Conservation (phyloP, 2,888 invertebrate species). For the Sussaba pulchella region DNA sequence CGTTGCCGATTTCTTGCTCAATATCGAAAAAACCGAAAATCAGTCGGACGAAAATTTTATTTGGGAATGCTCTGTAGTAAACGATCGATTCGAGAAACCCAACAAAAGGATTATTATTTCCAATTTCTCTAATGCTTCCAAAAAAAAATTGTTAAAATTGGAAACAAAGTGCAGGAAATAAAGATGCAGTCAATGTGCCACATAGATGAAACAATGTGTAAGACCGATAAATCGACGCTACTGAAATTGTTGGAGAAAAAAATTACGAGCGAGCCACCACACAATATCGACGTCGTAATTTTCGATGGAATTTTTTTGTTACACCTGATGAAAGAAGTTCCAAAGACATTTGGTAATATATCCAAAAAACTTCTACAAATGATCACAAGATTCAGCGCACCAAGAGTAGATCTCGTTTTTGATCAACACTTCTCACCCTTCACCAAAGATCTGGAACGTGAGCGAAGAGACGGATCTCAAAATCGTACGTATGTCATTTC, state of each 20-base stretch:
- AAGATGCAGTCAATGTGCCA: slow-evolving; percentile 42
- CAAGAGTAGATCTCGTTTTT: slow-evolving; percentile 28
- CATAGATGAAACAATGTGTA: slow-evolving; percentile 48
- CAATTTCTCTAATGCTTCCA: slow-evolving; percentile 50
- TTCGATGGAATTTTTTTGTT: slow-evolving; percentile 64
- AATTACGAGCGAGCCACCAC: slow-evolving; percentile 11
- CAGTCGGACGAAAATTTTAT: slow-evolving; percentile 50
- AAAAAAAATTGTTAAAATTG: no score
- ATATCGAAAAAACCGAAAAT: slow-evolving; percentile 33
- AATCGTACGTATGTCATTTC: slow-evolving; percentile 11
- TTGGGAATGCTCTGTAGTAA: slow-evolving; percentile 35
- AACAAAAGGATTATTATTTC: slow-evolving; percentile 55
- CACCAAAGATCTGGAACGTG: slow-evolving; percentile 26
- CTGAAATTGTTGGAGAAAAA: slow-evolving; percentile 33
- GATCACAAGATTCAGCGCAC: neutral
- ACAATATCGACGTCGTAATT: slow-evolving; percentile 51
- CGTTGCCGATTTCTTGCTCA: slow-evolving; percentile 40
- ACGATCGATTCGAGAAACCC: slow-evolving; percentile 44
- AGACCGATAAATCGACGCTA: slow-evolving; percentile 49
- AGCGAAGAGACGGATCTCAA: slow-evolving; percentile 8
- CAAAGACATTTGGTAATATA: slow-evolving; percentile 53
- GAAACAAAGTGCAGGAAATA: no score
- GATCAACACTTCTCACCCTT: slow-evolving; percentile 27
- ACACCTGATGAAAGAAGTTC: slow-evolving; percentile 51
- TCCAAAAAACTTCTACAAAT: slow-evolving; percentile 47